These are phyloP conservation scores for Spea hammondii DNA, from an alignment of 2,797 vertebrate species.

Conservation along the genomic window DNA sequence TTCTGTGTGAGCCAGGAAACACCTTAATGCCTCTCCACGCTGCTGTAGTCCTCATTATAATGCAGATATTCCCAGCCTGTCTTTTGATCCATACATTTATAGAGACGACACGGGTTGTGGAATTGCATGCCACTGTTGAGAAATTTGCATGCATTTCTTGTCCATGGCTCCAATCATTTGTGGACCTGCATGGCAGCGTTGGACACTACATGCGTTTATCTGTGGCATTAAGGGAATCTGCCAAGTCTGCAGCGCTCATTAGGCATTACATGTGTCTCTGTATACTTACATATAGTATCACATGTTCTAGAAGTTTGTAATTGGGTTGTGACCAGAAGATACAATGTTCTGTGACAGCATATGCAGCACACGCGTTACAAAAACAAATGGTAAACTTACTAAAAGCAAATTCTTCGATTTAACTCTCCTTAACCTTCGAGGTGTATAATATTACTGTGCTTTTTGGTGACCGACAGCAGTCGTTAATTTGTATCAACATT, in stretches of 20 bases:
- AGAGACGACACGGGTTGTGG: conserved; percentile 17
- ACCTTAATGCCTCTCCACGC: conserved; percentile 23
- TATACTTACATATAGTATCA: not conserved
- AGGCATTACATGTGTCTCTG: conserved; percentile 7
- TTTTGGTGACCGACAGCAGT: conserved; percentile 47
- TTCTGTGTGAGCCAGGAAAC: conserved; percentile 9
- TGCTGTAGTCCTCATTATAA: conserved; percentile 16
- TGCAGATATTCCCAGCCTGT: conserved; percentile 8
- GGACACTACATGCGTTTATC: conserved; percentile 14
- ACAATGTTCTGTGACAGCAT: conserved; percentile 14
- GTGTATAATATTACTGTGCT: conserved; percentile 49
- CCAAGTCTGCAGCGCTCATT: conserved; percentile 19
- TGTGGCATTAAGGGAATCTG: conserved; percentile 20
- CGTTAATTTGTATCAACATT: conserved; percentile 45
- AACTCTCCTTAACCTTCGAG: conserved; percentile 41
- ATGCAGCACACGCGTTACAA: conserved; percentile 23
- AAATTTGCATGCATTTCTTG: conserved; percentile 26
- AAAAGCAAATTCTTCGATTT: conserved; percentile 29
- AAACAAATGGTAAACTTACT: conserved; percentile 26
- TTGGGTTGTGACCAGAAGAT: conserved; percentile 32
- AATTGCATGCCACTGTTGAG: conserved; percentile 20
- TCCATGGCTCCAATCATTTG: not conserved
- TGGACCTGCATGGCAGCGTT: conserved; percentile 35
- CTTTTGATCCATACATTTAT: not conserved
- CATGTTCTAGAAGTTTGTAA: conserved; percentile 12